Evolutionary conservation across 2,113 vertebrate species (phyloP).

Genomic region (Clinocottus analis): DNA sequence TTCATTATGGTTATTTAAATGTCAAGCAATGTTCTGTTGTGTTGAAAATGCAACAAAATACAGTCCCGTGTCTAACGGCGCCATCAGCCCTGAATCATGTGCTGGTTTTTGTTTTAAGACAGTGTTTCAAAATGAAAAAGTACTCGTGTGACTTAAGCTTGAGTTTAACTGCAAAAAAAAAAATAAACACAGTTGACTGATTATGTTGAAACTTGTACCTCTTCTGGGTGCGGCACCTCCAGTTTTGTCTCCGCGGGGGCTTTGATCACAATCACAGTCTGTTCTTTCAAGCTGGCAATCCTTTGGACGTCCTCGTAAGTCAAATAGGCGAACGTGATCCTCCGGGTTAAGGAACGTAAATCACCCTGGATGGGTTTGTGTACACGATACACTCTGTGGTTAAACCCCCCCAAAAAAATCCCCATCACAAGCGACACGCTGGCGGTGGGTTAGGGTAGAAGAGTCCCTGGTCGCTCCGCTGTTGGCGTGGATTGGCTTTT

Average conservation of each 20-base stretch:
- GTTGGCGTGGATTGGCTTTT: background rate
- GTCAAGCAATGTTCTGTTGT: too few species aligned
- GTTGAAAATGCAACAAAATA: too few species aligned
- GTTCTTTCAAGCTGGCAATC: slow-evolving; percentile 91
- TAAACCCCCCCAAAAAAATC: too few species aligned
- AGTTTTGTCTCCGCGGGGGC: slow-evolving; percentile 94
- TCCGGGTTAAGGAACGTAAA: slow-evolving; percentile 80
- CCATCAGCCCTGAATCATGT: too few species aligned
- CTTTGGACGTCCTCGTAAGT: slow-evolving; percentile 92
- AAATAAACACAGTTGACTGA: background rate
- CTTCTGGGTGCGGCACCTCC: slow-evolving; percentile 92
- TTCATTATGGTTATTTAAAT: too few species aligned
- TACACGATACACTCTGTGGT: too few species aligned
- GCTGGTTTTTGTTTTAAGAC: background rate
- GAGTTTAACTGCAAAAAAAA: background rate
- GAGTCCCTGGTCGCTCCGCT: background rate
- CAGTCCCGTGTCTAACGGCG: too few species aligned
- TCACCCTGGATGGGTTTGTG: background rate
- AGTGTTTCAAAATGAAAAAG: too few species aligned
- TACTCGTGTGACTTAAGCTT: background rate
- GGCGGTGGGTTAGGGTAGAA: too few species aligned
- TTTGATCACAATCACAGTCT: slow-evolving; percentile 97
- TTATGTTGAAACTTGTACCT: slow-evolving; percentile 82
- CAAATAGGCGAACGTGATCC: slow-evolving; percentile 91
- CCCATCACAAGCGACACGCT: background rate